phyloP scores from a whole-genome alignment of 1,140 invertebrate species.

The Brachionus rotundiformis region DNA sequence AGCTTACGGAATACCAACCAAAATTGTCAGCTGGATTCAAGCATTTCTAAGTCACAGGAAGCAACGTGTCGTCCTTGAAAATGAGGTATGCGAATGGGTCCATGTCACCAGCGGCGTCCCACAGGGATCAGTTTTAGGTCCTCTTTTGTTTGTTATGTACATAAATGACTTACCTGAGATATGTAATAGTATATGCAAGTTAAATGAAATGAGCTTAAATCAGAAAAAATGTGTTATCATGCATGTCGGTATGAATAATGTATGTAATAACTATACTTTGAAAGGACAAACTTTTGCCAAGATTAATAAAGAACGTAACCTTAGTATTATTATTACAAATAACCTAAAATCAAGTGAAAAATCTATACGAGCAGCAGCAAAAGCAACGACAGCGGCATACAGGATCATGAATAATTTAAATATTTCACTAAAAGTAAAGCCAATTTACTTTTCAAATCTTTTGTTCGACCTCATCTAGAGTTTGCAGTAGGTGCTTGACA shows the following conservation, averaged over 20 bases:
- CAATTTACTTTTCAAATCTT: neutral
- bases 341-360: neutral
- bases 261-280: neutral
- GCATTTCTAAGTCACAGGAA: neutral
- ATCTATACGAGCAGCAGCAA: neutral
- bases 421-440: neutral
- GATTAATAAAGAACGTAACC: neutral
- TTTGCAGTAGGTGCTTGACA: conserved; percentile 1
- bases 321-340: neutral
- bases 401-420: neutral
- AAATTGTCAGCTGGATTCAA: neutral
- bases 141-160: neutral
- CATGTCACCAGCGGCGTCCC: neutral
- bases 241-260: neutral
- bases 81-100: neutral
- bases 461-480: neutral
- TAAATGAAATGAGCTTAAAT: conserved; percentile 7
- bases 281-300: too few species aligned
- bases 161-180: neutral
- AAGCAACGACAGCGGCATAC: neutral
- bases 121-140: neutral
- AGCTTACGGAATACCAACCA: too few species aligned
- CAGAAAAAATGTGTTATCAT: neutral
- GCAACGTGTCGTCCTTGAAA: neutral
- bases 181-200: too few species aligned